Evolutionary conservation across 2,797 vertebrate genomes (phyloP), one percentile per base, ranked within the genome.

Genomic region (Gouania willdenowi): DNA sequence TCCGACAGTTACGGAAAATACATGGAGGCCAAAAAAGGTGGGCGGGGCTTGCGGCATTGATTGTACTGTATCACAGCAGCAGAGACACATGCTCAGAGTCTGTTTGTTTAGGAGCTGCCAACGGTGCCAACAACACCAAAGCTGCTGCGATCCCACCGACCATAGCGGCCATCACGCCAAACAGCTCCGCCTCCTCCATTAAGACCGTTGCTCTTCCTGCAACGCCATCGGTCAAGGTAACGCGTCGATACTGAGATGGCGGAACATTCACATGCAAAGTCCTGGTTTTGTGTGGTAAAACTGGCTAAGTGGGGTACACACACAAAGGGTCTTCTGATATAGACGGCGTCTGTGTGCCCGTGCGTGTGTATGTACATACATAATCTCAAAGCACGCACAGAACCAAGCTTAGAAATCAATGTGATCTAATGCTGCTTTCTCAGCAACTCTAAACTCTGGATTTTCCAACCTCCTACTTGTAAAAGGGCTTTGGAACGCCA

Each of bases 11-110:
- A 97, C n/a, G 93, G 93, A 64, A 99, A 97, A 73, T 98, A 95
- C 82, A 97, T 99, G 90, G 96, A 98, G 75, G 94, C 91, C 54
- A 98, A 98, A 85, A 99, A 98, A 93, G 95, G 97, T 98, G 72
- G 19, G 33, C 14, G 6, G 20, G 12, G 26, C 16, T 31, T 2
- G 2, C 26, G 1, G 30, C 4, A 10, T 3, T 12, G 10, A n/a
- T n/a, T n/a, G n/a, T n/a, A n/a, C n/a, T n/a, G n/a, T n/a, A n/a
- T n/a, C n/a, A n/a, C n/a, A n/a, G n/a, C n/a, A n/a, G n/a, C n/a
- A n/a, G n/a, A n/a, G 2, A 14, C 14, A 13, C 14, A 77, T 16
- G 80, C 40, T 80, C 75, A 88, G 81, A 1, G 9, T 91, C 78
- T 90, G 81, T 75, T 91, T 59, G 71, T n/a, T n/a, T 87, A 83